Evolutionary conservation across 2,113 vertebrate species (phyloP).

Genomic region (Daubentonia madagascariensis): DNA sequence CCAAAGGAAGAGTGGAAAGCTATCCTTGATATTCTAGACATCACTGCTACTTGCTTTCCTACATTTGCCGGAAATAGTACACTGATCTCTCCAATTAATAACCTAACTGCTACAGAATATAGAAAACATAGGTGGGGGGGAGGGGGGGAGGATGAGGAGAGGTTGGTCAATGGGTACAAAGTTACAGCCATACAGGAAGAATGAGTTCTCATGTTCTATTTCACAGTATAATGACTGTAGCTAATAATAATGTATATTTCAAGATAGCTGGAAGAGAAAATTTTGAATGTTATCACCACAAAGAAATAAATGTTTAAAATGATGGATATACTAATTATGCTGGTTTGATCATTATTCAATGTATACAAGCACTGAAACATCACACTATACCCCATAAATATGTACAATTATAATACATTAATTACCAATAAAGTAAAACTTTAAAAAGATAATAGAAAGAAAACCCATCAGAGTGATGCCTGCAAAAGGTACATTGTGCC

Average conservation of each 20-base stretch:
- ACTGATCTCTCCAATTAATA: background rate
- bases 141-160: too few species aligned
- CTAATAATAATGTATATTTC: background rate
- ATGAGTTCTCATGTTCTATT: background rate
- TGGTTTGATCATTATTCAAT: background rate
- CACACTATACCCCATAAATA: background rate
- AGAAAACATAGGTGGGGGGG: background rate
- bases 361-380: background rate
- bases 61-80: background rate
- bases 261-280: background rate
- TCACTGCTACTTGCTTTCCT: background rate
- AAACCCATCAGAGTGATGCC: background rate
- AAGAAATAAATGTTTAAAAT: background rate
- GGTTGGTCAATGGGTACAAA: background rate
- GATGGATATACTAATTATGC: background rate
- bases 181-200: background rate
- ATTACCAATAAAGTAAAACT: background rate
- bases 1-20: background rate
- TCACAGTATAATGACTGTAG: background rate
- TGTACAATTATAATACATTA: background rate
- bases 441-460: background rate
- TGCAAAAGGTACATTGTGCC: background rate
- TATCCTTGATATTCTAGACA: background rate
- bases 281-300: background rate
- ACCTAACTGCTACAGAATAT: background rate